phyloP scores from a whole-genome alignment of 2,888 invertebrate genomes.

The Eurytoma californica region DNA sequence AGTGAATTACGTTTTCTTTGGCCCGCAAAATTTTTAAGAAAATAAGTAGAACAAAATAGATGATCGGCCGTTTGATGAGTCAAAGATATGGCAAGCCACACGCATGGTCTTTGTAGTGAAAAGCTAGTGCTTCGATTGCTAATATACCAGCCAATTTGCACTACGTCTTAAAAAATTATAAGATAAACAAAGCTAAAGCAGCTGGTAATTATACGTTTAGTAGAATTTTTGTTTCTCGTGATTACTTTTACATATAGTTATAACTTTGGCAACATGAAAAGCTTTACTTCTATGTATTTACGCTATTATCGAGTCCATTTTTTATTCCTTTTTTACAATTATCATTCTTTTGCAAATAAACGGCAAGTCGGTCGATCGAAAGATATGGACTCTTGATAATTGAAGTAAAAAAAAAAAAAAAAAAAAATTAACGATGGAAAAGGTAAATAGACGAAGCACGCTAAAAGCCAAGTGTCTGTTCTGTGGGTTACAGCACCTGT shows the following conservation, averaged over 20 bases:
- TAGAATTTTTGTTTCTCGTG: not conserved
- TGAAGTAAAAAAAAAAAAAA: not conserved
- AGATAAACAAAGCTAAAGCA: no score
- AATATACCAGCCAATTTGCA: conserved; percentile 26
- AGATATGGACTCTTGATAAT: not conserved
- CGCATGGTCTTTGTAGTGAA: conserved; percentile 20
- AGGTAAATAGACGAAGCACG: conserved; percentile 23
- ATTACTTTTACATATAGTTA: not conserved
- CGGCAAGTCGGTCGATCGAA: not conserved
- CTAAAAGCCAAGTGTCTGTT: conserved; percentile 51
- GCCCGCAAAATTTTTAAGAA: no score
- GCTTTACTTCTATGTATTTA: not conserved
- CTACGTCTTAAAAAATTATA: not conserved
- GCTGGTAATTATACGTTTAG: no score
- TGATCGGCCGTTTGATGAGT: not conserved
- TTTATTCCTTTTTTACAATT: no score
- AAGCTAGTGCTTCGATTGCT: conserved; percentile 16
- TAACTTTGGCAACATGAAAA: not conserved
- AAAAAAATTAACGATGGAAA: not conserved
- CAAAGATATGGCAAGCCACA: not conserved
- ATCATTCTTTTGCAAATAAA: no score
- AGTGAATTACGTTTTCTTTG: no score
- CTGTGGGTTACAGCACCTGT: conserved; percentile 86
- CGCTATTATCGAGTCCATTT: not conserved
- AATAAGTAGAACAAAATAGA: not conserved